Percentiles rank a stretch among this genome's conserved stretches.
Conservation (phyloP, 1,140 invertebrate genomes). For the Drosophila arawakana region DNA sequence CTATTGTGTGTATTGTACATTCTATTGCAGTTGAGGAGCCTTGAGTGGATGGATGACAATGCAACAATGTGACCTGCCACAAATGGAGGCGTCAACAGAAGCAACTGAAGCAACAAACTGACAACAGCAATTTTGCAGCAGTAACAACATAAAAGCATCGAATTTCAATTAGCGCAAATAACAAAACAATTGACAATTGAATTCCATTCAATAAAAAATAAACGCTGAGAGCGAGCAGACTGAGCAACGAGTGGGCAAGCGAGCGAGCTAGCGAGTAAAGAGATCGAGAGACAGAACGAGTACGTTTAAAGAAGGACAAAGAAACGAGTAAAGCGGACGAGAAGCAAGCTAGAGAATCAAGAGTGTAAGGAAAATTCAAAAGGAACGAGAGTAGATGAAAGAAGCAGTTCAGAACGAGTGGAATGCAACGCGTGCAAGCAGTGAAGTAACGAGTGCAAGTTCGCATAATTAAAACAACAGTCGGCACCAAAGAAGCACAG, state of each 20-base stretch:
- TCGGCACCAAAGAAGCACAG: too few relatives aligned
- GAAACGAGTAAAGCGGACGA: not conserved
- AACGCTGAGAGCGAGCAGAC: slow-evolving; percentile 42
- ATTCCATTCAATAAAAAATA: slow-evolving; percentile 13
- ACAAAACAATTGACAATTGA: slow-evolving; percentile 20
- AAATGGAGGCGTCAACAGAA: slow-evolving; percentile 30
- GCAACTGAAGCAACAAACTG: slow-evolving; percentile 17
- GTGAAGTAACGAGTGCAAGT: too few relatives aligned
- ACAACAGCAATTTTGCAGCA: not conserved
- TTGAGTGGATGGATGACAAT: slow-evolving; percentile 41
- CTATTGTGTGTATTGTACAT: not conserved
- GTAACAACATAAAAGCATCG: slow-evolving; percentile 7
- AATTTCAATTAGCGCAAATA: slow-evolving; percentile 16
- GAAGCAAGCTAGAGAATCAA: slow-evolving; percentile 1
- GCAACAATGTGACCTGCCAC: slow-evolving; percentile 66
- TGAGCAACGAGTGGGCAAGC: slow-evolving; percentile 29
- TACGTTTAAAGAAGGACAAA: not conserved
- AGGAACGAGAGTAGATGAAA: not conserved
- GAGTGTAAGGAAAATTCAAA: not conserved
- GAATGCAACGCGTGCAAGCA: too few relatives aligned
- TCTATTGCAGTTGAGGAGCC: slow-evolving; percentile 56
- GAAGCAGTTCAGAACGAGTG: not conserved
- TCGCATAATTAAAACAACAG: too few relatives aligned
- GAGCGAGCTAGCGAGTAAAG: not conserved
- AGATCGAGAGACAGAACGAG: not conserved